phyloP scores from a whole-genome alignment of 2,888 invertebrate species.

The Nesidiocoris tenuis region DNA sequence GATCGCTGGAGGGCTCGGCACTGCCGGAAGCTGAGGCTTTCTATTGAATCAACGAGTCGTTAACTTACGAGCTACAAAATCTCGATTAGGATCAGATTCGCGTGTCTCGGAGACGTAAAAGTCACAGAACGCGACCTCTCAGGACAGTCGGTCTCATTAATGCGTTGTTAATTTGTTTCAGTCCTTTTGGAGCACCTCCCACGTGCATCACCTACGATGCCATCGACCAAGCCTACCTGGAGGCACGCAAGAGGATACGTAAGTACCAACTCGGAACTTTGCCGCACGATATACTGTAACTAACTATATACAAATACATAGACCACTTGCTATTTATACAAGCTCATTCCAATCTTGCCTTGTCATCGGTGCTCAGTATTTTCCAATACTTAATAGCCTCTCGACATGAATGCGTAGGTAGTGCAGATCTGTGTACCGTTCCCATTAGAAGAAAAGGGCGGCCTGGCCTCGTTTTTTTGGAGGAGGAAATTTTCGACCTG shows the following conservation, averaged over 20 bases:
- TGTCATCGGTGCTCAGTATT: slow-evolving; percentile 1
- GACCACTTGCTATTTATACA: too few species aligned
- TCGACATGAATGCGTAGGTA: too few species aligned
- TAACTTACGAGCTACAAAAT: too few species aligned
- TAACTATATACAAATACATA: too few species aligned
- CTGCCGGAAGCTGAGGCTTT: too few species aligned
- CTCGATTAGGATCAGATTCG: background rate
- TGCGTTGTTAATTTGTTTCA: slow-evolving; percentile 32
- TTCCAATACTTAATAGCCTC: too few species aligned
- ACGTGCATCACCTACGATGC: slow-evolving; percentile 85
- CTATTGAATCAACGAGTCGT: too few species aligned
- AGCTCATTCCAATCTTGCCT: slow-evolving; percentile 3
- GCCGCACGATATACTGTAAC: background rate
- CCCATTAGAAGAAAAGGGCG: too few species aligned
- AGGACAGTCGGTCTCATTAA: background rate
- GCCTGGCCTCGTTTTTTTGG: too few species aligned
- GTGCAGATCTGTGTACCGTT: too few species aligned
- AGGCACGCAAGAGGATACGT: slow-evolving; percentile 85
- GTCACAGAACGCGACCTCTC: background rate
- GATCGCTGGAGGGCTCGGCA: too few species aligned
- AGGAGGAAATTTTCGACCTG: too few species aligned
- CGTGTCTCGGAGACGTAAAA: background rate
- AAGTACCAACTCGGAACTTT: slow-evolving; percentile 58
- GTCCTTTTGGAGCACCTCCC: slow-evolving; percentile 45
- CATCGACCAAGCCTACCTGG: slow-evolving; percentile 82